These are phyloP conservation scores for Phoeniculus purpureus DNA, from an alignment of 2,797 vertebrate genomes.

Conservation along the genomic window DNA sequence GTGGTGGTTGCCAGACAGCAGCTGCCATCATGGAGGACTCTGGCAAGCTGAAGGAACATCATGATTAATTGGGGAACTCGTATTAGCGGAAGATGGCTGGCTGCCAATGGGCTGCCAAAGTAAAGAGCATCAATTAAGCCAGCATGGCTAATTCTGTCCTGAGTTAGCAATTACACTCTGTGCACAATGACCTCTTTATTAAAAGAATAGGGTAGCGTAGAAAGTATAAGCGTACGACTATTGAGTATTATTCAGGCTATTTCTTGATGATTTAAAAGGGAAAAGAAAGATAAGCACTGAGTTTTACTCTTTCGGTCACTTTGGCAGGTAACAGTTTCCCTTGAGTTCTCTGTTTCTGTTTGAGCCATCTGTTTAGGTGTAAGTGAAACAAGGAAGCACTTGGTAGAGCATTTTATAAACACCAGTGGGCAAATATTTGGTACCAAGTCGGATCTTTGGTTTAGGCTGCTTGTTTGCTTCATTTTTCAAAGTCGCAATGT, in stretches of 20 bases:
- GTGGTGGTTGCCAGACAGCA: slow-evolving; percentile 29
- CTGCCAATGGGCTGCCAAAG: slow-evolving; percentile 31
- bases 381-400: neutral
- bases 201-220: slow-evolving; percentile 32
- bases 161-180: slow-evolving; percentile 15
- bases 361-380: neutral
- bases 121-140: slow-evolving; percentile 47
- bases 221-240: neutral
- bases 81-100: slow-evolving; percentile 43
- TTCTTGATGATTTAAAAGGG: neutral
- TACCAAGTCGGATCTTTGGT: neutral
- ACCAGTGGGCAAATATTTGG: neutral
- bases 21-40: neutral
- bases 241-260: neutral
- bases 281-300: neutral
- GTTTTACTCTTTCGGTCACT: neutral
- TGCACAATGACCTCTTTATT: slow-evolving; percentile 48
- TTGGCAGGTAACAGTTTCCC: neutral
- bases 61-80: slow-evolving; percentile 20
- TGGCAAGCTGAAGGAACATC: slow-evolving; percentile 9
- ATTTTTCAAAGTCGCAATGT: neutral
- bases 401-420: neutral
- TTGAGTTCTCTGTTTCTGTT: neutral
- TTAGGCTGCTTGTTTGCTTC: neutral
- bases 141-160: slow-evolving; percentile 37